Conservation (phyloP, 2,797 vertebrate genomes). For the Pterois miles region DNA sequence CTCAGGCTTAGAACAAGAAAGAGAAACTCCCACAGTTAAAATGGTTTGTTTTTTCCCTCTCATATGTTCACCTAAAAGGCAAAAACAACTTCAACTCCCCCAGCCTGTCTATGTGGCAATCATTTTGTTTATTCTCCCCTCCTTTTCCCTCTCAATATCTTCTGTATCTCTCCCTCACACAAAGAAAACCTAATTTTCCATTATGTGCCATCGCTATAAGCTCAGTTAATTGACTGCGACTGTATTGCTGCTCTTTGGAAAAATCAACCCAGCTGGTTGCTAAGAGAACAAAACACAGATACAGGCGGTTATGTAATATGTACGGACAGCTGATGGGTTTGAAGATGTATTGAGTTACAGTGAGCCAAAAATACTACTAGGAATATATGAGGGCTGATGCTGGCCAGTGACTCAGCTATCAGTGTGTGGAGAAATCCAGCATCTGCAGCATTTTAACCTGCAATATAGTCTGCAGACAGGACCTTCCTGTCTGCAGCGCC, state of each 20-base stretch:
- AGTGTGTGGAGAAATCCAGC: background rate
- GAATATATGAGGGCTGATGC: conserved; percentile 9
- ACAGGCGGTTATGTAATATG: conserved; percentile 49
- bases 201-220: conserved; percentile 17
- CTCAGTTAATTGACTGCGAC: conserved; percentile 28
- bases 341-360: conserved; percentile 10
- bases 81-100: background rate
- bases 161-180: conserved; percentile 42
- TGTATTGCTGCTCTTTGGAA: conserved; percentile 38
- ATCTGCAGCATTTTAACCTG: conserved; percentile 17
- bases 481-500: background rate
- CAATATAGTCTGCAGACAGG: background rate
- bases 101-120: conserved; percentile 9
- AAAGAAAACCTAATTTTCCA: conserved; percentile 55
- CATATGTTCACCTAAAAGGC: background rate
- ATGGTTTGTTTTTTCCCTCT: background rate
- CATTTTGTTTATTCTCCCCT: background rate
- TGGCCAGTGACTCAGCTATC: conserved; percentile 11
- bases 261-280: conserved; percentile 58
- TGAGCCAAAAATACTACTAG: conserved; percentile 17
- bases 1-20: background rate
- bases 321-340: conserved; percentile 53
- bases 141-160: background rate
- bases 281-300: conserved; percentile 67
- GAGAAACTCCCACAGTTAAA: background rate